Evolutionary conservation across 1,140 invertebrate genomes (phyloP), one percentile per base, ranked within the genome.

Genomic region (Sitodiplosis mosellana): DNA sequence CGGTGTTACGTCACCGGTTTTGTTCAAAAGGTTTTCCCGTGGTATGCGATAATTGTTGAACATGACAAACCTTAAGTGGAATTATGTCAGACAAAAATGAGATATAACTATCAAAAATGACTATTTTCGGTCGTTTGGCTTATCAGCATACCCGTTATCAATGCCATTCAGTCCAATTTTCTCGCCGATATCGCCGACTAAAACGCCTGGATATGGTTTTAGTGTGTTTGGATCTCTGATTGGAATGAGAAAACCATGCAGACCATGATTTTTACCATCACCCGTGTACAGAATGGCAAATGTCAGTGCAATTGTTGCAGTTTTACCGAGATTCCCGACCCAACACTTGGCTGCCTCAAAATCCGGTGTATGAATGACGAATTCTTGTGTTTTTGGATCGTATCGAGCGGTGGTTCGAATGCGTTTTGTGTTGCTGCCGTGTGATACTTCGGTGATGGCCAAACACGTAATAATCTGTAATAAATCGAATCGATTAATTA

Each of bases 321-420:
- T 80, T 74, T 93, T 80, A 12, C 87, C 85, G 67, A 93, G 71
- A 68, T 85, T 86, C 54, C 88, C 89, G 55, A 82, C 74, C 92
- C 92, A 97, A 67, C 87, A 91, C 73, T 97, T 97, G 40, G 87
- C 86, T 20, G 90, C 87, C 66, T 93, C 81, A 69, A 94, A 87
- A 65, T 91, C 84, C 0, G 92, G 89, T 1, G 91, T 87, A 60
- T 94, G 78, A 10, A 97, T 71, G 20, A 94, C 72, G 68, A 95
- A 96, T 63, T 81, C 76, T 68, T 83, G 68, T 8, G 74, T 78
- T 18, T 64, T 64, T 0, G 77, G 69, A 65, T 95, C 85, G 63
- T 85, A 97, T 0, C 77, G 88, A 2, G 92, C 91, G 18, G 78
- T 87, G 1, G 93, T 96, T 53, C 83, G 74, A 72, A 96, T 84